These are phyloP conservation scores for Drosophila fuyamai DNA, from an alignment of 1,140 invertebrate species.

Conservation along the genomic window DNA sequence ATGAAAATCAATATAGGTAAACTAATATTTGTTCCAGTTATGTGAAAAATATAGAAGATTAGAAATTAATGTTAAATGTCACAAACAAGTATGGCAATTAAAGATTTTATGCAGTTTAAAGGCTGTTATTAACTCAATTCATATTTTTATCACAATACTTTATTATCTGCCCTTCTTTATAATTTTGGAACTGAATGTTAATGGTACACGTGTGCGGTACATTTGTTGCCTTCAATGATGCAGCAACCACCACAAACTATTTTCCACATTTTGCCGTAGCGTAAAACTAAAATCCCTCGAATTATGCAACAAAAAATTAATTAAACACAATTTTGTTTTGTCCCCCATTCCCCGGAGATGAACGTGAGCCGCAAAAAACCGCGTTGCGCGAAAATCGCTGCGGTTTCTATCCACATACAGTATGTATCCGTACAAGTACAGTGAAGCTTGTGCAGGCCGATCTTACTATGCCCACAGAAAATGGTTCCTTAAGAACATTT, in stretches of 20 bases:
- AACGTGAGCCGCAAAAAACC: slow-evolving; percentile 55
- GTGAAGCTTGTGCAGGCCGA: background rate
- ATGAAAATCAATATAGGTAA: too few species aligned
- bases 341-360: slow-evolving; percentile 10
- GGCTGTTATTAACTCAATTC: too few species aligned
- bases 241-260: slow-evolving; percentile 46
- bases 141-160: background rate
- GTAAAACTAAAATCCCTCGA: slow-evolving; percentile 64
- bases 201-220: slow-evolving; percentile 51
- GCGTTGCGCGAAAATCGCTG: slow-evolving; percentile 76
- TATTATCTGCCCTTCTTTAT: background rate
- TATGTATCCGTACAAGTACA: slow-evolving; percentile 15
- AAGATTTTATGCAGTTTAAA: too few species aligned
- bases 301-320: slow-evolving; percentile 82
- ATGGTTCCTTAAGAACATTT: too few species aligned
- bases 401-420: slow-evolving; percentile 49
- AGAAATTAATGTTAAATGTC: too few species aligned
- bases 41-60: too few species aligned
- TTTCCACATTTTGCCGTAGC: slow-evolving; percentile 46
- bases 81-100: too few species aligned
- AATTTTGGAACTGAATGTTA: slow-evolving; percentile 13
- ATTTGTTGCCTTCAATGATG: slow-evolving; percentile 29
- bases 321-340: slow-evolving; percentile 78
- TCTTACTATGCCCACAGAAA: too few species aligned
- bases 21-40: too few species aligned